Conservation (phyloP, 2,113 vertebrate species). For the Mellivora capensis region DNA sequence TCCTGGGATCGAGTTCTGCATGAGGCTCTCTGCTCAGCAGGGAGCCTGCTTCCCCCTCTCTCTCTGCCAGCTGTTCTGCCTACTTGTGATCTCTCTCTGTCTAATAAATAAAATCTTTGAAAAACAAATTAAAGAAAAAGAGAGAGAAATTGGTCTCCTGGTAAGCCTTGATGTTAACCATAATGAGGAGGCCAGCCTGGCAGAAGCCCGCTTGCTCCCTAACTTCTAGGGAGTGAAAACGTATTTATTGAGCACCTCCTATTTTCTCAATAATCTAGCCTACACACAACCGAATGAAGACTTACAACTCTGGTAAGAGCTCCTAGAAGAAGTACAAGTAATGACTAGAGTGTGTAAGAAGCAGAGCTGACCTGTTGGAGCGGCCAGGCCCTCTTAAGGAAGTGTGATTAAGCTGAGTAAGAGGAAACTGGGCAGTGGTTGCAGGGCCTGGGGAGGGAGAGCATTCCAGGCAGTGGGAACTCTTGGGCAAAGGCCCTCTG, state of each 20-base stretch:
- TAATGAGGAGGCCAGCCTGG: background rate
- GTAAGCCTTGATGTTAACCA: background rate
- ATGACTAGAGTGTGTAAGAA: background rate
- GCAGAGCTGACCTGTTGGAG: background rate
- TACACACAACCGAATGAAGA: slow-evolving; percentile 35
- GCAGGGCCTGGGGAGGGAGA: background rate
- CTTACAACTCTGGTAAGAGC: background rate
- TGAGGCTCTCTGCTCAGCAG: too few species aligned
- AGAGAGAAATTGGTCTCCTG: background rate
- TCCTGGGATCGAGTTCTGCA: too few species aligned
- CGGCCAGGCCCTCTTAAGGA: background rate
- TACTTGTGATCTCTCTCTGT: too few species aligned
- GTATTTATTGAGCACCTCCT: slow-evolving; percentile 57
- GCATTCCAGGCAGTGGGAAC: slow-evolving; percentile 47
- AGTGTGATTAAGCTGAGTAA: slow-evolving; percentile 53
- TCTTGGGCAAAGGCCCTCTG: slow-evolving; percentile 13
- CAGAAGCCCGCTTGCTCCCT: background rate
- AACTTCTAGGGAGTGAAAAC: background rate
- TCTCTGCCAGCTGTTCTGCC: too few species aligned
- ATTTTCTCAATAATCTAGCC: slow-evolving; percentile 39
- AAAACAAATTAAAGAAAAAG: too few species aligned
- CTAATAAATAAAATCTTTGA: too few species aligned
- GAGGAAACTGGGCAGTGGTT: slow-evolving; percentile 26
- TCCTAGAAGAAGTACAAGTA: background rate
- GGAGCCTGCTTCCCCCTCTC: too few species aligned